A percentile compares a stretch with the other conserved stretches of the same genome.
Conservation (phyloP, 2,888 invertebrate species). For the Rutpela maculata region DNA sequence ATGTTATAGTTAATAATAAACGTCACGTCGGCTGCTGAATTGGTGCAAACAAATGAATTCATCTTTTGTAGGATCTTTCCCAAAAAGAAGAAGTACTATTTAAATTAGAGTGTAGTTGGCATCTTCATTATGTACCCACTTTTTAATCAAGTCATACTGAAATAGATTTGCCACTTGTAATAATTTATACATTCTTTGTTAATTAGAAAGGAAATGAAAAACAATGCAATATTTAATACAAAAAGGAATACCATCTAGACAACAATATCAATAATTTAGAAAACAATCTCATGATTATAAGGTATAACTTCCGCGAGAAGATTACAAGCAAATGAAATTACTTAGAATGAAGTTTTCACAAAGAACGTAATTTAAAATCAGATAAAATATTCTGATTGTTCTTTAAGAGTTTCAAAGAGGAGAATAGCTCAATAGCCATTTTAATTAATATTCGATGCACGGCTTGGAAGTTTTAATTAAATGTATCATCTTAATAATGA, state of each 20-base stretch:
- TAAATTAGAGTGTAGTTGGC: too few species aligned
- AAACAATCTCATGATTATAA: conserved; percentile 1
- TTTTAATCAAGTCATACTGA: too few species aligned
- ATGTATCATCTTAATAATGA: conserved; percentile 62
- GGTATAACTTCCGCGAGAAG: conserved; percentile 4
- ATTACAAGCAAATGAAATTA: conserved; percentile 10
- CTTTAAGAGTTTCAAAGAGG: conserved; percentile 51
- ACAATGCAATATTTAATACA: neutral
- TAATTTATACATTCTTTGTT: neutral
- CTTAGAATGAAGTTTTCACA: conserved; percentile 38
- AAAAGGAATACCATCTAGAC: neutral
- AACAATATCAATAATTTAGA: conserved; percentile 17
- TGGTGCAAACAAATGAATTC: too few species aligned
- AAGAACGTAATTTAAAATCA: conserved; percentile 53
- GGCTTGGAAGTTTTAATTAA: conserved; percentile 64
- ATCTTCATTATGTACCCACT: too few species aligned
- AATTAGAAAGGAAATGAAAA: neutral
- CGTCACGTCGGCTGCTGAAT: too few species aligned
- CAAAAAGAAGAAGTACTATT: too few species aligned
- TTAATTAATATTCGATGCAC: conserved; percentile 66
- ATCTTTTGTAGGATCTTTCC: too few species aligned
- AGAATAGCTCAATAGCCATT: conserved; percentile 58
- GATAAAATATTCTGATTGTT: conserved; percentile 56
- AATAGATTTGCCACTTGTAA: neutral
- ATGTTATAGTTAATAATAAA: too few species aligned